Percentiles rank a stretch among this genome's conserved stretches.
phyloP scores from a whole-genome alignment of 2,797 vertebrate genomes.

The Limnodromus scolopaceus region DNA sequence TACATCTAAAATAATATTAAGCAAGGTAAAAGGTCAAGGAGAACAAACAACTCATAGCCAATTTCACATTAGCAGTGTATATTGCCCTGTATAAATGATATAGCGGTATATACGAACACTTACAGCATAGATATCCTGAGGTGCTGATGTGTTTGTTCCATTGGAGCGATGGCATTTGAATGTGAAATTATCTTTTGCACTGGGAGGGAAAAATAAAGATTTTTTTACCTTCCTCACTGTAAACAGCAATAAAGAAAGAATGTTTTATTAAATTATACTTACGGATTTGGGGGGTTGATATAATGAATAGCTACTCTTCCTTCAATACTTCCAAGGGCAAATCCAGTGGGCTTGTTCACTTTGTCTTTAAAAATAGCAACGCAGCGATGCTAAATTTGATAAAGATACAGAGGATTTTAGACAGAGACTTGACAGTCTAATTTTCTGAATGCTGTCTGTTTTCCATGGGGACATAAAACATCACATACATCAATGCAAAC shows the following conservation, averaged over 20 bases:
- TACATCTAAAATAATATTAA: not conserved
- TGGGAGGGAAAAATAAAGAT: constrained; percentile 33
- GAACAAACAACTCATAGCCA: not conserved
- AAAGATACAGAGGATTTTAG: constrained; percentile 4
- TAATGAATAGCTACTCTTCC: constrained; percentile 98
- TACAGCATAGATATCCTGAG: constrained; percentile 99
- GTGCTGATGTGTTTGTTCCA: constrained; percentile 96
- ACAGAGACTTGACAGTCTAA: not conserved
- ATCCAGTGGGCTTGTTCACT: constrained; percentile 98
- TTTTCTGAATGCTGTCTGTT: not conserved
- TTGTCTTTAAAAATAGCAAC: constrained; percentile 99
- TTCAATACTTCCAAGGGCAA: constrained; percentile 97
- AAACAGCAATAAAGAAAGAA: not conserved
- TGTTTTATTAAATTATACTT: constrained; percentile 70
- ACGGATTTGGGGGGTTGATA: constrained; percentile 98
- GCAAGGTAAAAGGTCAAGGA: not conserved
- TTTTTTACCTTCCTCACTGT: not conserved
- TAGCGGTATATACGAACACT: constrained; percentile 32
- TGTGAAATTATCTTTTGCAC: constrained; percentile 99
- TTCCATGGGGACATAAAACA: not conserved
- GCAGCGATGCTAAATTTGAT: constrained; percentile 89
- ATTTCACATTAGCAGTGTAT: not conserved
- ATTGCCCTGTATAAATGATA: not conserved
- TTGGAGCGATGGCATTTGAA: constrained; percentile 99
- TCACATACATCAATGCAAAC: not conserved